Conservation (phyloP, 2,888 invertebrate genomes). For the Apodemia mormo region DNA sequence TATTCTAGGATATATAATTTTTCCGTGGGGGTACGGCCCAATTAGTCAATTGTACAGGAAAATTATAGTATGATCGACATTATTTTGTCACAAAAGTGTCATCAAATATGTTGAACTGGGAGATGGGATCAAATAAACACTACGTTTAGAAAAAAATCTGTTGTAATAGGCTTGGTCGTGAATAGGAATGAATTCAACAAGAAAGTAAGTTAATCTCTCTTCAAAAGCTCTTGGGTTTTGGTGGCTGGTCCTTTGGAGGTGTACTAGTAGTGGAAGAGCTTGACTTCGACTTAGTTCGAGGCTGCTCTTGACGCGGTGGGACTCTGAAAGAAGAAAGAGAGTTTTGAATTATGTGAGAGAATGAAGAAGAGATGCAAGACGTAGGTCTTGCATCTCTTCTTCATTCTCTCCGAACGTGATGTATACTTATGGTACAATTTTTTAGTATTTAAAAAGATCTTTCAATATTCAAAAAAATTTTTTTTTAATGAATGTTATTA, state of each 20-base stretch:
- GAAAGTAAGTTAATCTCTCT: neutral
- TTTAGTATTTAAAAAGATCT: neutral
- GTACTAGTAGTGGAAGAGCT: constrained; percentile 7
- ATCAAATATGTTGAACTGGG: too few relatives aligned
- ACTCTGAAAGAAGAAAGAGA: constrained; percentile 6
- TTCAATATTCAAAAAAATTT: too few relatives aligned
- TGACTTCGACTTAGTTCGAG: constrained; percentile 5
- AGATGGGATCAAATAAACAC: too few relatives aligned
- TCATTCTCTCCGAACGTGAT: neutral
- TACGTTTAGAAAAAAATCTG: too few relatives aligned
- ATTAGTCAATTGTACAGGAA: too few relatives aligned
- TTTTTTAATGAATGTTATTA: too few relatives aligned
- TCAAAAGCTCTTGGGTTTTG: constrained; percentile 12
- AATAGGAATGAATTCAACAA: constrained; percentile 6
- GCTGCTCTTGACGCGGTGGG: constrained; percentile 8
- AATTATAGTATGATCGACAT: too few relatives aligned
- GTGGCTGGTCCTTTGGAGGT: constrained; percentile 10
- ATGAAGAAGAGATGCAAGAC: too few relatives aligned
- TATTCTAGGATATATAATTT: too few relatives aligned
- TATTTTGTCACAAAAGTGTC: too few relatives aligned
- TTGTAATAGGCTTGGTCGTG: too few relatives aligned
- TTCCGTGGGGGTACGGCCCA: too few relatives aligned
- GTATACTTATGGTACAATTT: neutral
- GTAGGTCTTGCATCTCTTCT: neutral
- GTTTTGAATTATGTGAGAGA: neutral